Evolutionary conservation across 2,797 vertebrate species (phyloP).

Genomic region (Yasuhikotakia modesta): DNA sequence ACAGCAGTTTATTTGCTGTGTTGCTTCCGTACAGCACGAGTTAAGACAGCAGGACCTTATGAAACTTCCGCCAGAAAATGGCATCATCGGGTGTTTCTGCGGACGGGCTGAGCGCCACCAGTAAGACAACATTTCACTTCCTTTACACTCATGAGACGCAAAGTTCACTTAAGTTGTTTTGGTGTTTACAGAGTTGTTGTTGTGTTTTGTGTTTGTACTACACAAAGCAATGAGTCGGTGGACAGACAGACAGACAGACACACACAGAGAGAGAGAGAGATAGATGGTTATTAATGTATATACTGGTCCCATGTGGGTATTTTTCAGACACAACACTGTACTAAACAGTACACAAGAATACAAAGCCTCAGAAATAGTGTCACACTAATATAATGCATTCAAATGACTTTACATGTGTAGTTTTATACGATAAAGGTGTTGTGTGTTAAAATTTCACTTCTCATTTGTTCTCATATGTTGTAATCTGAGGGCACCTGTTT

Average conservation of each 20-base stretch:
- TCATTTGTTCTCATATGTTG: too few species aligned
- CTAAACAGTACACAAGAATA: too few species aligned
- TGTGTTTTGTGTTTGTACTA: neutral
- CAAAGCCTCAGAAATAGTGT: too few species aligned
- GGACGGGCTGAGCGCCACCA: conserved; percentile 64
- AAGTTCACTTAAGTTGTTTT: neutral
- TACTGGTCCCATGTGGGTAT: neutral
- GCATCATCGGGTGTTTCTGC: conserved; percentile 75
- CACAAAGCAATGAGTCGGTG: neutral
- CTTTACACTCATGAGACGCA: neutral
- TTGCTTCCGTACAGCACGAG: too few species aligned
- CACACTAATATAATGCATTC: neutral
- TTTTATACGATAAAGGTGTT: too few species aligned
- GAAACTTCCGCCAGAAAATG: conserved; percentile 68
- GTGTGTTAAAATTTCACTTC: too few species aligned
- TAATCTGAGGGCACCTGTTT: neutral
- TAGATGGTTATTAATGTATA: neutral
- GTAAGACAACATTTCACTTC: conserved; percentile 52
- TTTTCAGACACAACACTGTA: too few species aligned
- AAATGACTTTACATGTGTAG: neutral
- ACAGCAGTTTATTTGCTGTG: too few species aligned
- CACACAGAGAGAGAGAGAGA: too few species aligned
- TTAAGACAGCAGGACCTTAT: conserved; percentile 42
- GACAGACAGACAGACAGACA: too few species aligned
- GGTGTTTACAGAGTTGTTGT: neutral